Evolutionary conservation across 2,888 invertebrate genomes (phyloP).

Genomic region (Balanococcus diminutus): DNA sequence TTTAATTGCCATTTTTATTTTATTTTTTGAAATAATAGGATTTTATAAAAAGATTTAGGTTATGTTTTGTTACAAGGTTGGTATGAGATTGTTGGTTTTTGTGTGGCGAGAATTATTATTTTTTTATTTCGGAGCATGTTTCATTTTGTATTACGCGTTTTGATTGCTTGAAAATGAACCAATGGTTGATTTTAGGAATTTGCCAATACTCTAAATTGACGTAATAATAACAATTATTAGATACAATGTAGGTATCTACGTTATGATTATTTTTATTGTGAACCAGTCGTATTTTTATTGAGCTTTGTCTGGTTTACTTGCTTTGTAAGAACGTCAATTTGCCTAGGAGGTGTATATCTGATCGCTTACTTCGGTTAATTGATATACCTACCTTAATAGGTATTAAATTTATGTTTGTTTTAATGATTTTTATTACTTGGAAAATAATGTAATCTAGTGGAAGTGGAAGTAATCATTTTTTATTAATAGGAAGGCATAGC

Average conservation of each 20-base stretch:
- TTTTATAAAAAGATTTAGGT: conserved; percentile 39
- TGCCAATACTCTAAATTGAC: not conserved
- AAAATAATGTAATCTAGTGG: too few relatives aligned
- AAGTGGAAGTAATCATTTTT: too few relatives aligned
- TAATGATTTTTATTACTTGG: too few relatives aligned
- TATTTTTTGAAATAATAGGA: conserved; percentile 24
- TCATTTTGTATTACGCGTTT: not conserved
- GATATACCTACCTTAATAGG: not conserved
- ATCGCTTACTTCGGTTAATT: not conserved
- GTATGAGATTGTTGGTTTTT: conserved; percentile 6
- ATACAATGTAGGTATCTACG: not conserved
- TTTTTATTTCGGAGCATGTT: not conserved
- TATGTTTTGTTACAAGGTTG: conserved; percentile 29
- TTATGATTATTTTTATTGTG: conserved; percentile 2
- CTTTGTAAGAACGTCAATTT: not conserved
- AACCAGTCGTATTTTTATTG: not conserved
- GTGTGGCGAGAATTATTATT: not conserved
- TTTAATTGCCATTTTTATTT: conserved; percentile 26
- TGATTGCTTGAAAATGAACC: not conserved
- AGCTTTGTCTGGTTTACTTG: not conserved
- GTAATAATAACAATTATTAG: not conserved
- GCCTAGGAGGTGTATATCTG: not conserved
- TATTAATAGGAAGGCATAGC: too few relatives aligned
- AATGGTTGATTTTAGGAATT: not conserved
- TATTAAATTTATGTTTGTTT: too few relatives aligned